These are phyloP conservation scores for Vesta saturnalis DNA, from an alignment of 2,888 invertebrate genomes.

Conservation along the genomic window DNA sequence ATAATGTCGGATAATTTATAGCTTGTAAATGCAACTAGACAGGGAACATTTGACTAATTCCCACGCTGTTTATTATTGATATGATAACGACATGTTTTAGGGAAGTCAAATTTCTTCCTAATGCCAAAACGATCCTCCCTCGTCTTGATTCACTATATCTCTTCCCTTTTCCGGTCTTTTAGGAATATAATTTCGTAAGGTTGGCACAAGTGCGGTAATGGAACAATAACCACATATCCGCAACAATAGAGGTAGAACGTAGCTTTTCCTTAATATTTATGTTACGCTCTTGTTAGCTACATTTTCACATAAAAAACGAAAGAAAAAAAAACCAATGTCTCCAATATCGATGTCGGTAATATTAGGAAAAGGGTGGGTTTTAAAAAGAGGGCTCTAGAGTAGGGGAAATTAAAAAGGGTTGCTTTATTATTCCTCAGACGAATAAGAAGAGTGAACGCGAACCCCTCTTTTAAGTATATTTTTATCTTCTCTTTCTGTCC, in stretches of 20 bases:
- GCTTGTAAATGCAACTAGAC: neutral
- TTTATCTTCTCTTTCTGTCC: constrained; percentile 37
- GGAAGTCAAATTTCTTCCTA: neutral
- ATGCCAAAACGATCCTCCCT: neutral
- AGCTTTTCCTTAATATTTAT: constrained; percentile 28
- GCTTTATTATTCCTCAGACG: constrained; percentile 40
- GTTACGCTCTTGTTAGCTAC: constrained; percentile 4
- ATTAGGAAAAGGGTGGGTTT: constrained; percentile 24
- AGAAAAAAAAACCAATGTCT: constrained; percentile 4
- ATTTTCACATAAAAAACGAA: neutral
- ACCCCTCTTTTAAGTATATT: constrained; percentile 35
- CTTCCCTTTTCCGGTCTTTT: constrained; percentile 42
- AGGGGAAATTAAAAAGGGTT: constrained; percentile 39
- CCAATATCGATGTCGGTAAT: constrained; percentile 14
- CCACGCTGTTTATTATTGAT: constrained; percentile 12
- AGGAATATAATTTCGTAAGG: constrained; percentile 49
- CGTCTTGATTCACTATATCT: constrained; percentile 31
- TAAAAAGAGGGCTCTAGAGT: constrained; percentile 26
- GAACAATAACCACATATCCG: constrained; percentile 56
- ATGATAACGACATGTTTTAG: constrained; percentile 2
- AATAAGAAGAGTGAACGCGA: constrained; percentile 38
- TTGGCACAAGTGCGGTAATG: constrained; percentile 52
- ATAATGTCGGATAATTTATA: neutral
- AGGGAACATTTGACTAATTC: constrained; percentile 2
- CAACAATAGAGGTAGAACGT: constrained; percentile 52